These are phyloP conservation scores for Taxidea taxus DNA, from an alignment of 2,113 vertebrate genomes.

Conservation along the genomic window DNA sequence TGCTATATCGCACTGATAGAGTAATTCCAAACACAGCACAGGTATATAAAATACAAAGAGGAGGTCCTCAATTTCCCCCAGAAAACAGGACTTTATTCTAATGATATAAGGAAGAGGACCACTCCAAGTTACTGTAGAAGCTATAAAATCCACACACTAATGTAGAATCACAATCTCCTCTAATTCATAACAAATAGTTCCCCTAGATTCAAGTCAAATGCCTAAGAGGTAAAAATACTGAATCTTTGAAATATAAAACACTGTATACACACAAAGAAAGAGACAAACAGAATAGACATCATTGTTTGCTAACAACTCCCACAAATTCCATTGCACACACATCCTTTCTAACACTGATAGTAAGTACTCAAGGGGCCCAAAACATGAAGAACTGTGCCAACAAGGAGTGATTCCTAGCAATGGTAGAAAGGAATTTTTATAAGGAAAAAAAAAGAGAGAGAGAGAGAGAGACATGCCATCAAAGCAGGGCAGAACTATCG, in stretches of 20 bases:
- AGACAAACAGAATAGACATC: background rate
- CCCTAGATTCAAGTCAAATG: background rate
- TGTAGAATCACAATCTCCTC: background rate
- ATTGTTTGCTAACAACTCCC: conserved; percentile 35
- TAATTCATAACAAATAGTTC: conserved; percentile 26
- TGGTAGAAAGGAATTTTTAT: conserved; percentile 17
- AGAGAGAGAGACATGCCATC: background rate
- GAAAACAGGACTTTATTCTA: conserved; percentile 11
- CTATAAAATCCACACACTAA: background rate
- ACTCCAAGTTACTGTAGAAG: background rate
- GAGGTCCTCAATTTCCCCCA: background rate
- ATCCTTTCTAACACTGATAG: background rate
- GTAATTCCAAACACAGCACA: conserved; percentile 24
- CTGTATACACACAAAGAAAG: background rate
- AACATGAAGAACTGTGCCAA: conserved; percentile 53
- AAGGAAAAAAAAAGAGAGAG: conserved; percentile 1
- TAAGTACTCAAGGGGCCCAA: background rate
- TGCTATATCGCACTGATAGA: background rate
- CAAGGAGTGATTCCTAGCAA: background rate
- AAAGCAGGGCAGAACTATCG: background rate
- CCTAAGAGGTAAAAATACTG: background rate
- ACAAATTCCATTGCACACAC: conserved; percentile 38
- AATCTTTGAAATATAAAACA: conserved; percentile 34
- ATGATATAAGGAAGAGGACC: background rate
- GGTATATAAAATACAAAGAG: background rate